Percentiles rank a stretch among this genome's conserved stretches.
phyloP scores from a whole-genome alignment of 2,113 vertebrate species.

The Barbus barbus region DNA sequence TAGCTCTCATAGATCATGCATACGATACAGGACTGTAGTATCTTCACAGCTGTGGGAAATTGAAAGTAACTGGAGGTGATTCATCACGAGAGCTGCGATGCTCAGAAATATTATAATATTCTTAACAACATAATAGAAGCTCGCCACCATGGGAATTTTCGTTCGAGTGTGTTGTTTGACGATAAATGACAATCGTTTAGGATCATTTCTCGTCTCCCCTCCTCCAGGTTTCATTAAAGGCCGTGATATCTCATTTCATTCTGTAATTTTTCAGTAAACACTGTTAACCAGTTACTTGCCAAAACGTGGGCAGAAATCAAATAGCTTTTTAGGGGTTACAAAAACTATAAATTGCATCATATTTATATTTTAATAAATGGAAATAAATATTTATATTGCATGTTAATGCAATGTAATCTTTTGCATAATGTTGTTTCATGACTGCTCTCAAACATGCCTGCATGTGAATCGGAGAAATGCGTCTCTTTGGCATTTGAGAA shows the following conservation, averaged over 20 bases:
- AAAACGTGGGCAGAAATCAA: background rate
- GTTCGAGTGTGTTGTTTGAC: background rate
- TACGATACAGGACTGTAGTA: background rate
- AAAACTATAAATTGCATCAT: no score
- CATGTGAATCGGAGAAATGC: background rate
- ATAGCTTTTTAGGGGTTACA: background rate
- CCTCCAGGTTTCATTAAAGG: background rate
- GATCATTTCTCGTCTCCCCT: background rate
- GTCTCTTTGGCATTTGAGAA: conserved; percentile 46
- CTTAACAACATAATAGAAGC: background rate
- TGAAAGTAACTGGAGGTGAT: background rate
- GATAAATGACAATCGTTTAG: background rate
- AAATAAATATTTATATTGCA: background rate
- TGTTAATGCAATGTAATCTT: background rate
- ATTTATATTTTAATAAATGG: background rate
- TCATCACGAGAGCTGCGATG: background rate
- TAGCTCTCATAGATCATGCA: background rate
- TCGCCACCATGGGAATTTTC: background rate
- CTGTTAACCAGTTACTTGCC: background rate
- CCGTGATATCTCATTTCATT: background rate
- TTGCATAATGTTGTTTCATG: conserved; percentile 1
- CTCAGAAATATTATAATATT: background rate
- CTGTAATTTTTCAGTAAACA: background rate
- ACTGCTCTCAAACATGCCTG: background rate
- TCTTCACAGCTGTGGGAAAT: background rate